Base-by-base conservation (phyloP, 1,140 invertebrate genomes). In the Drusus annulatus region DNA sequence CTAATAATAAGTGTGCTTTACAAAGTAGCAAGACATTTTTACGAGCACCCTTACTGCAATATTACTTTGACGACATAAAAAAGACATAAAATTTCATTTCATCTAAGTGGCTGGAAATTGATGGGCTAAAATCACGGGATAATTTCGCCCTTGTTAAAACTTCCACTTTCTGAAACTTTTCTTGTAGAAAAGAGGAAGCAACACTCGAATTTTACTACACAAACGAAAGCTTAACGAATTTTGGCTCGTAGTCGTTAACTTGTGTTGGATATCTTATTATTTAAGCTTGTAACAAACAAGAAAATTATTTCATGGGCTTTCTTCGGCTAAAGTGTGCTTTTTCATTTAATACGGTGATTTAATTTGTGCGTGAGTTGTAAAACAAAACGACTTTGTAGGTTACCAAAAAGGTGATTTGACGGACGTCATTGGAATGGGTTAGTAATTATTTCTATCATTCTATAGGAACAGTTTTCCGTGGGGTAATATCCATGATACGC, bases 71-170 rank as follows among this genome's bases (percentile, higher is more conserved):
- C 65, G 65, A 69, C 65, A 69, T 69, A 69, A 69, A 69, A 69
- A 69, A 69, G 65, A 69, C 65, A 31, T 69, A 69, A 69, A 69
- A 69, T 69, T 69, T 69, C 65, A 69, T 69, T 69, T 69, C 65
- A 7, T 15, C 65, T 69, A 69, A 69, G 31, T 69, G 65, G 65
- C 65, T 45, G 65, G 28, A 69, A 69, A 69, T 69, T 69, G 65
- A 69, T 69, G 65, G 65, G n/a, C 65, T 19, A 36, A 36, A 69
- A 69, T 69, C 65, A 69, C 36, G 65, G 21, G 65, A 69, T 69
- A 69, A 69, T 69, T 69, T 69, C 23, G 36, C 45, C 16, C 65
- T 45, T 69, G 65, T 69, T 69, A 21, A 69, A 69, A 69, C 23
- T 69, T 17, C 65, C n/a, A 7, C n/a, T 69, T 19, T 28, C 36